Conservation (phyloP, 1,140 invertebrate genomes). For the Drosophila varians region DNA sequence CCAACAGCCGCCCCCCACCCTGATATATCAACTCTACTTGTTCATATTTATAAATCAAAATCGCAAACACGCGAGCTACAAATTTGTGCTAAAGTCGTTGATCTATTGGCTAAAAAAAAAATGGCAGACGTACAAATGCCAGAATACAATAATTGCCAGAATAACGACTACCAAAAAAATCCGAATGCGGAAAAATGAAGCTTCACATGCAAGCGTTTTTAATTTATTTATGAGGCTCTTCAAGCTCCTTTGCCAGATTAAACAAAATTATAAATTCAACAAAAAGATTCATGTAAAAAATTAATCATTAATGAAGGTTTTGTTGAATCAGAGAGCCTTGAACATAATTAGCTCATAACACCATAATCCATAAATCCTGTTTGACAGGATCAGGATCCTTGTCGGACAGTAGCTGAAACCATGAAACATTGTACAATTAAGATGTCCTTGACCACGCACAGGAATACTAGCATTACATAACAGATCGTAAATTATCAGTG, state of each 20-base stretch:
- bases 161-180: conserved; percentile 29
- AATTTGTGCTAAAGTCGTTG: conserved; percentile 55
- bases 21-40: conserved; percentile 60
- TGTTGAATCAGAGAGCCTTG: no score
- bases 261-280: neutral
- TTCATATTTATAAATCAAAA: conserved; percentile 79
- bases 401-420: conserved; percentile 37
- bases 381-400: neutral
- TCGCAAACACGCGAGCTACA: conserved; percentile 65
- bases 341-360: neutral
- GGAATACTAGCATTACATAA: conserved; percentile 53
- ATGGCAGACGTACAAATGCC: conserved; percentile 35
- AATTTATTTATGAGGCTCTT: conserved; percentile 1
- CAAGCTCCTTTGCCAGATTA: neutral
- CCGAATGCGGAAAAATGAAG: neutral
- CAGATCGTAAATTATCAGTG: conserved; percentile 55
- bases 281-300: neutral
- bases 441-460: conserved; percentile 47
- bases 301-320: neutral
- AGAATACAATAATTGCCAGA: conserved; percentile 9
- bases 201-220: neutral
- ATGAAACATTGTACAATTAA: conserved; percentile 37
- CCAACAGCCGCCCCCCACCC: conserved; percentile 20
- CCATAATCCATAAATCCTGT: neutral
- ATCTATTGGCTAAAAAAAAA: conserved; percentile 57